Evolutionary conservation across 1,140 invertebrate genomes (phyloP).

Genomic region (Galleria mellonella): DNA sequence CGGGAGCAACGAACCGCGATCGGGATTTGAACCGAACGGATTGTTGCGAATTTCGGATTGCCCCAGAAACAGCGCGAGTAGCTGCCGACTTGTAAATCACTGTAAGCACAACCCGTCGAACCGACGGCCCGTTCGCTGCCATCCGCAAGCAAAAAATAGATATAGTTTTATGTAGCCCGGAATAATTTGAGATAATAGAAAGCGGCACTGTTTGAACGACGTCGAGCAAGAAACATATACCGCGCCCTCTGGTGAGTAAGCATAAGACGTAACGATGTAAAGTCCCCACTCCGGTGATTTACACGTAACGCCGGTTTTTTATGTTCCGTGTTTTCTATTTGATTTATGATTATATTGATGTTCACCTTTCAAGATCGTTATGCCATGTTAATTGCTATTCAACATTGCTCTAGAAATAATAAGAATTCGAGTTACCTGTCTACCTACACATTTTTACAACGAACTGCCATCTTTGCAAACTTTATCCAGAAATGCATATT

Average conservation of each 20-base stretch:
- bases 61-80: conserved; percentile 55
- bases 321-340: no score
- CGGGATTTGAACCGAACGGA: conserved; percentile 15
- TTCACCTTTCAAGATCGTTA: no score
- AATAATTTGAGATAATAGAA: conserved; percentile 53
- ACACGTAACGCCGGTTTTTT: no score
- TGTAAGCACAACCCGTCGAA: conserved; percentile 35
- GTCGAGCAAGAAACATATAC: conserved; percentile 26
- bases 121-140: conserved; percentile 29
- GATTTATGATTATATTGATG: no score
- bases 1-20: conserved; percentile 45
- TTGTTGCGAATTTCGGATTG: conserved; percentile 42
- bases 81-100: conserved; percentile 53
- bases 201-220: conserved; percentile 35
- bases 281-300: no score
- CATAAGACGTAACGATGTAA: neutral
- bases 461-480: no score
- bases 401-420: no score
- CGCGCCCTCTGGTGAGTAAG: conserved; percentile 58
- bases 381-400: no score
- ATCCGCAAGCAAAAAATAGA: conserved; percentile 57
- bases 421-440: no score
- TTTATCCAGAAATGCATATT: no score
- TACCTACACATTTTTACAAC: no score
- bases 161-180: conserved; percentile 47